Evolutionary conservation across 1,140 invertebrate species (phyloP).

Genomic region (Delia radicum): DNA sequence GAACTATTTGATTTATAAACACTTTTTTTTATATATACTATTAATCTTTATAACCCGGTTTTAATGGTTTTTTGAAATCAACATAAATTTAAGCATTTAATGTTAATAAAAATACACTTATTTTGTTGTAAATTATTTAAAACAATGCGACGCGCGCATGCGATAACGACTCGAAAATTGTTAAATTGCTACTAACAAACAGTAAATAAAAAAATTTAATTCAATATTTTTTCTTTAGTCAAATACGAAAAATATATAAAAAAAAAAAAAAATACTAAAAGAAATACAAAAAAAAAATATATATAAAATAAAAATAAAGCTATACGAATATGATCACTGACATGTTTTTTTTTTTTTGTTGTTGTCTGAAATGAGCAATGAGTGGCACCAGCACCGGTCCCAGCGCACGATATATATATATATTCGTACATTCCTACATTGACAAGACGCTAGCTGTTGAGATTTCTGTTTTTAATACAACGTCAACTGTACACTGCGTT

Average conservation of each 20-base stretch:
- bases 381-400: background rate
- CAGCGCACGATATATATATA: background rate
- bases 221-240: constrained; percentile 56
- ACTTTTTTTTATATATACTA: background rate
- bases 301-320: background rate
- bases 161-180: constrained; percentile 56
- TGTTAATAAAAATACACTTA: background rate
- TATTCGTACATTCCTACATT: background rate
- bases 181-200: constrained; percentile 55
- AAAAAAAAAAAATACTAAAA: background rate
- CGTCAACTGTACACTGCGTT: no score
- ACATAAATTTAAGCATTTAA: background rate
- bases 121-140: constrained; percentile 4
- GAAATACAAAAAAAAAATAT: background rate
- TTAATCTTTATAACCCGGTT: background rate
- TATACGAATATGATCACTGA: background rate
- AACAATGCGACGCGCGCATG: constrained; percentile 41
- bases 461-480: no score
- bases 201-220: constrained; percentile 46
- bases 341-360: background rate
- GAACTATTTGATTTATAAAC: background rate
- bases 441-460: no score
- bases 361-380: background rate
- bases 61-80: background rate
- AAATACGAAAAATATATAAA: background rate